phyloP scores from a whole-genome alignment of 2,113 vertebrate species.

The Conger conger region DNA sequence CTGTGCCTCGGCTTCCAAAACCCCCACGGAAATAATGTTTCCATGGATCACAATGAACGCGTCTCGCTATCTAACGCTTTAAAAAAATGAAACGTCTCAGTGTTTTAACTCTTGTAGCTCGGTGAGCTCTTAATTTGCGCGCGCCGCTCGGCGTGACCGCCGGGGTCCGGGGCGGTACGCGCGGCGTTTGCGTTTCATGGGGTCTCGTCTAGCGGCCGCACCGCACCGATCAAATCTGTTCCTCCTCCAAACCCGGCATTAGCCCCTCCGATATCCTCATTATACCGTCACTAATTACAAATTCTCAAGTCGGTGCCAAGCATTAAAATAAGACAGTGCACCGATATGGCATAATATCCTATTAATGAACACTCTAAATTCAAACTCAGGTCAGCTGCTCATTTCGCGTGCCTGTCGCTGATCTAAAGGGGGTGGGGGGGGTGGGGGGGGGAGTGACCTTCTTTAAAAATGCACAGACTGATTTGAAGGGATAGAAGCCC shows the following conservation, averaged over 20 bases:
- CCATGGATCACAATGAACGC: background rate
- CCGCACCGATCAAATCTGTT: slow-evolving; percentile 72
- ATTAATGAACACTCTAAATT: slow-evolving; percentile 99
- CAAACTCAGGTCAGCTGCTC: slow-evolving; percentile 99
- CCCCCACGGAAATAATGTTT: background rate
- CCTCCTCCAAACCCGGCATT: slow-evolving; percentile 81
- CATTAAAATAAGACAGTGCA: slow-evolving; percentile 94
- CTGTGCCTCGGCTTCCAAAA: too few species aligned
- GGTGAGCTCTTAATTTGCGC: background rate
- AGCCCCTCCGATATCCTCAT: slow-evolving; percentile 93
- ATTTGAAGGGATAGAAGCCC: slow-evolving; percentile 62
- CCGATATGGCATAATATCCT: slow-evolving; percentile 99
- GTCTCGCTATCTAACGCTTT: background rate
- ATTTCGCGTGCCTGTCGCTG: slow-evolving; percentile 87
- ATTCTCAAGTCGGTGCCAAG: slow-evolving; percentile 94
- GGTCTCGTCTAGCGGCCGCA: slow-evolving; percentile 36
- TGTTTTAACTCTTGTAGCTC: background rate
- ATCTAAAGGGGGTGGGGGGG: slow-evolving; percentile 68
- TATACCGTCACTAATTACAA: slow-evolving; percentile 99
- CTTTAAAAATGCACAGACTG: slow-evolving; percentile 78
- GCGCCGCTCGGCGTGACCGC: background rate
- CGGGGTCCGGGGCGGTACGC: background rate
- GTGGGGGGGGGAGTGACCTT: slow-evolving; percentile 74
- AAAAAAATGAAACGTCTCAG: background rate
- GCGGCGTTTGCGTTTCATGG: background rate